Percentiles rank a stretch among this genome's conserved stretches.
phyloP scores from a whole-genome alignment of 2,888 invertebrate genomes.

The Melipona bicolor region DNA sequence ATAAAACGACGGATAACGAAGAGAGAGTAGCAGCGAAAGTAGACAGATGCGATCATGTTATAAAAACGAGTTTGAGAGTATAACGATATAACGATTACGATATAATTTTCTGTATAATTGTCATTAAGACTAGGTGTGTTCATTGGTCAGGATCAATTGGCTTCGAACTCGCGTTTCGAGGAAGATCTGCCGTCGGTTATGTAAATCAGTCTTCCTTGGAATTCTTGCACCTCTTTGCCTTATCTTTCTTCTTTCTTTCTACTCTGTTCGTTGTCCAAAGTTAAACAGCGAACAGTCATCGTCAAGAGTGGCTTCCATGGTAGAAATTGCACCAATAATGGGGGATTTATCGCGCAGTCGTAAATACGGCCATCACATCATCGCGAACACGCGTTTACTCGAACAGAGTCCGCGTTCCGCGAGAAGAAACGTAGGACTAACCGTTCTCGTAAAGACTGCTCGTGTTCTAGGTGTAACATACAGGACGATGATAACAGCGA shows the following conservation, averaged over 20 bases:
- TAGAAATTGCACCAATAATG: neutral
- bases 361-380: constrained; percentile 3
- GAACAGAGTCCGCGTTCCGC: constrained; percentile 34
- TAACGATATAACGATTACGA: constrained; percentile 33
- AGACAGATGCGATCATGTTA: neutral
- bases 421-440: constrained; percentile 41
- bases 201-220: constrained; percentile 18
- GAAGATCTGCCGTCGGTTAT: constrained; percentile 16
- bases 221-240: neutral
- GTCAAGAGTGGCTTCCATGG: neutral
- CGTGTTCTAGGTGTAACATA: constrained; percentile 49
- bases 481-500: constrained; percentile 49
- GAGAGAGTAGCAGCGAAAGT: neutral
- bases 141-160: constrained; percentile 63
- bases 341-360: neutral
- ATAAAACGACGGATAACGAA: neutral
- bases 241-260: neutral
- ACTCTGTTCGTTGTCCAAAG: neutral
- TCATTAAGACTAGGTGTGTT: constrained; percentile 47
- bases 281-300: neutral
- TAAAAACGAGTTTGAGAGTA: constrained; percentile 37
- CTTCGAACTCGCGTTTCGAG: constrained; percentile 27
- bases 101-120: constrained; percentile 54
- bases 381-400: constrained; percentile 3
- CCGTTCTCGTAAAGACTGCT: constrained; percentile 4